Evolutionary conservation across 2,113 vertebrate species (phyloP), one percentile per base, ranked within the genome.

Genomic region (Pangasianodon hypophthalmus): DNA sequence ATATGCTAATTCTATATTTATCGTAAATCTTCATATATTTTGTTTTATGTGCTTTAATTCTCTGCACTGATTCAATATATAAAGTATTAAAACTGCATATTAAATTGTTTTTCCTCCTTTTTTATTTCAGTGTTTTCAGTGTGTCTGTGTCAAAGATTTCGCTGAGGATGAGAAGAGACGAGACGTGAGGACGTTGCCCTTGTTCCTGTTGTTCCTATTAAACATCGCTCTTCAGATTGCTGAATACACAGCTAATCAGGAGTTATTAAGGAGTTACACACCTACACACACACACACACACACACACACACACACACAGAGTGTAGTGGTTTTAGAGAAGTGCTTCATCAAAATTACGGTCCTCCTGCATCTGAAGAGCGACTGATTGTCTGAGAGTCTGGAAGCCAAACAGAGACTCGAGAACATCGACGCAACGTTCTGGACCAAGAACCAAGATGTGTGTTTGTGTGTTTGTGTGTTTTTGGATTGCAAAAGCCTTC

Each of bases 351-450:
- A 85, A 89, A 69, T 84, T 81, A 84, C 26, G 54, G 19, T 46
- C 46, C 75, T 37, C 64, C 52, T 89, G 44, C 71, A 79, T 79
- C 14, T 89, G 56, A 91, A 91, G 88, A 69, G 37, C 86, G 16
- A 46, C 75, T 87, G 89, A 87, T 67, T 87, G 64, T 58, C 46
- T 69, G 44, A 77, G 32, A 56, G 32, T 48, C 52, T 77, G 56
- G 52, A 79, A 46, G 54, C 24, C 24, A 24, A 54, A 21, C 8
- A 32, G 21, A n/a, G 64, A 37, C 48, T 26, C 26, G 19, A 73
- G 7, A 21, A 56, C 69, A 50, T 75, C 14, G 50, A 87, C 6
- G 46, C 46, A 44, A 46, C 16, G 21, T 32, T 46, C 24, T 37
- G 16, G 44, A 11, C 13, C 11, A 19, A 58, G 50, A 26, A 44